Evolutionary conservation across 2,113 vertebrate genomes (phyloP), one percentile per base, ranked within the genome.

Genomic region (Campylorhamphus procurvoides): DNA sequence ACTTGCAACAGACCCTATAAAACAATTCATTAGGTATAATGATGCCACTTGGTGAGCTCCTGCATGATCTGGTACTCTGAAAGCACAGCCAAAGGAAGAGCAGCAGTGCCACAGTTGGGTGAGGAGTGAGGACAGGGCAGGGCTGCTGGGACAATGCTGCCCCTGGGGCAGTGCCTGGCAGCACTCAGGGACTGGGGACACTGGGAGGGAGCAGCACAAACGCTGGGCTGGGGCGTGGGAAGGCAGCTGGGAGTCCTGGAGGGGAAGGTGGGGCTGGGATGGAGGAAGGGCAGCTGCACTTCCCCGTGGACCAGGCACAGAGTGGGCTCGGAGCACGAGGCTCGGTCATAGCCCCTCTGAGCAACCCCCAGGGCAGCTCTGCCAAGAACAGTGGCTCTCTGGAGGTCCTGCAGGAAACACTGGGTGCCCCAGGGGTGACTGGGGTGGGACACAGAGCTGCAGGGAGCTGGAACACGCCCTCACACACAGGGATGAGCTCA

Each of bases 351-450:
- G 93, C 91, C 90, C 67, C 81, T 73, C 63, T 42, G 69, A 24
- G 14, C 87, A 87, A 82, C 71, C 39, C 0, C 40, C 40, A 15
- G 13, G 2, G 80, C 73, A 93, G 96, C 96, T 97, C 97, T 87
- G 94, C 93, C 94, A 93, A 86, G 86, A 85, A 83, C 87, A 52
- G 27, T 42, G 22, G 37, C 49, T 84, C 75, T 96, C 96, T 37
- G 42, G 84, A 92, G 91, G 64, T 89, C 73, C 91, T 68, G 24
- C 0, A 44, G 44, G 31, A 83, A 64, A 23, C 33, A 87, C 76
- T 15, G 81, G 82, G 89, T 83, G 90, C 72, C 62, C 76, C 87
- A 53, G 59, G 1, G n/a, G 59, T 47, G 27, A 71, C 18, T 6
- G 55, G 14, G 27, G 13, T 3, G 60, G 79, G 82, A 33, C 87